Percentiles rank a stretch among this genome's conserved stretches.
These are phyloP conservation scores for Zhuqinia jingwanae DNA, from an alignment of 2,888 invertebrate species.

Conservation along the genomic window DNA sequence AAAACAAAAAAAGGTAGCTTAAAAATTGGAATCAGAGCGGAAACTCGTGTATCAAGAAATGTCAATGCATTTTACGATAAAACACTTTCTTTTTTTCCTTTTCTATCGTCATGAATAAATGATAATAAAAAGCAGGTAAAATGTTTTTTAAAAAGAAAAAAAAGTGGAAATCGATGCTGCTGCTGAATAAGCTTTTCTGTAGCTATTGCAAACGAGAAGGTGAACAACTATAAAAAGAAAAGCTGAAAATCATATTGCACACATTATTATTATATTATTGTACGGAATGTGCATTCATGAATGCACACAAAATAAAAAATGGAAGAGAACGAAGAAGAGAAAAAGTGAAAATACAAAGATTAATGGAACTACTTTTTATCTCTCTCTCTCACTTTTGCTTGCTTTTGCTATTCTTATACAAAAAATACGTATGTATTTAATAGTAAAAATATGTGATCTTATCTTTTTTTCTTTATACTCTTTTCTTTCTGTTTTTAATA, in stretches of 20 bases:
- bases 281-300: neutral
- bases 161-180: too few relatives aligned
- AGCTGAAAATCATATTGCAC: neutral
- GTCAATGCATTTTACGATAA: neutral
- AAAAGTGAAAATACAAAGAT: constrained; percentile 20
- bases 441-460: neutral
- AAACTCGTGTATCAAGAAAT: neutral
- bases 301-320: neutral
- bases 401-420: neutral
- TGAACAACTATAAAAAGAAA: neutral
- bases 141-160: neutral
- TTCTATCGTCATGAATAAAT: neutral
- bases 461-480: too few relatives aligned
- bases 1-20: too few relatives aligned
- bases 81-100: neutral
- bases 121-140: neutral
- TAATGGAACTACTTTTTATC: constrained; percentile 41
- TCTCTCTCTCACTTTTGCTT: neutral
- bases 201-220: neutral
- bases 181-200: too few relatives aligned
- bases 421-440: neutral
- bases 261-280: neutral
- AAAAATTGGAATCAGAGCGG: neutral
- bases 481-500: too few relatives aligned
- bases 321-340: neutral